Percentiles rank a stretch among this genome's conserved stretches.
phyloP scores from a whole-genome alignment of 1,140 invertebrate species.

The Ceratina australensis region DNA sequence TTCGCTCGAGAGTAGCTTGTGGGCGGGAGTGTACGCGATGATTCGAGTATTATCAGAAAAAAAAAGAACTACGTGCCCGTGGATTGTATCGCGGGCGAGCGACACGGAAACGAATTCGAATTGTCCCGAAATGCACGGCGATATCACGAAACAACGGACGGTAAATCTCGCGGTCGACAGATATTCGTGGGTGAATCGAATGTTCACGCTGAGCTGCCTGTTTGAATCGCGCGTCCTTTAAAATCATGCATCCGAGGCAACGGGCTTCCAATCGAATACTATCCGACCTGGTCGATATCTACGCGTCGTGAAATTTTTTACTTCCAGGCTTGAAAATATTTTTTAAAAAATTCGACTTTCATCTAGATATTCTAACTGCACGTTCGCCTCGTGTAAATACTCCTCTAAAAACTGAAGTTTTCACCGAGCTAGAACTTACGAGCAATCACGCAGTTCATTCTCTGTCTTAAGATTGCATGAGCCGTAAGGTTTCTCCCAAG shows the following conservation, averaged over 20 bases:
- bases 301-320: background rate
- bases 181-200: background rate
- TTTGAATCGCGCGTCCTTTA: background rate
- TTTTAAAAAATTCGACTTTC: background rate
- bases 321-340: background rate
- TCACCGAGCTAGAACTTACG: no score
- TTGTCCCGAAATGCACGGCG: background rate
- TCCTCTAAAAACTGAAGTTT: no score
- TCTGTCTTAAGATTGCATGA: no score
- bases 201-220: background rate
- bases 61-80: no score
- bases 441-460: no score
- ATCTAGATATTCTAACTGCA: background rate
- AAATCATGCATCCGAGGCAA: background rate
- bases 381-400: background rate
- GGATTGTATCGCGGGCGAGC: background rate
- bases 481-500: no score
- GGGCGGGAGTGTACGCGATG: no score
- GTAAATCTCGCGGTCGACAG: background rate
- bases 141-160: background rate
- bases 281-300: background rate
- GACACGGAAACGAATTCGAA: background rate
- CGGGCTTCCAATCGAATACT: slow-evolving; percentile 3
- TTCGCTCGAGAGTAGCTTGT: no score
- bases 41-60: no score